Conservation (phyloP, 2,113 vertebrate species). For the Catharus fuscescens region DNA sequence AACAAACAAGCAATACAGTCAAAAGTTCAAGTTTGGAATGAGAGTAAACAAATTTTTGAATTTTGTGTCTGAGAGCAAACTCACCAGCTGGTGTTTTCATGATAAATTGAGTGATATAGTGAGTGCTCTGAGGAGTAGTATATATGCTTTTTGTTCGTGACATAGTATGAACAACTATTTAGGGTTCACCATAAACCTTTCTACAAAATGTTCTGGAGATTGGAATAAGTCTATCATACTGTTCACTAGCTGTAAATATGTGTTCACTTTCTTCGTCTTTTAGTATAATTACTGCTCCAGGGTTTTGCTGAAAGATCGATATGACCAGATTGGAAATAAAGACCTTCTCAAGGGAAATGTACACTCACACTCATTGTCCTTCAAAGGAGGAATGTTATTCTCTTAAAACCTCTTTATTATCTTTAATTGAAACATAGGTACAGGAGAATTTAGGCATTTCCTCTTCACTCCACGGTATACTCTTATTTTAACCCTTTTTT, state of each 20-base stretch:
- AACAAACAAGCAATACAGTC: background rate
- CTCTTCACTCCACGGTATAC: background rate
- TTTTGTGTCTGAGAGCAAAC: background rate
- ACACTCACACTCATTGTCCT: background rate
- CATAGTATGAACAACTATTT: background rate
- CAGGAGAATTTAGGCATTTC: background rate
- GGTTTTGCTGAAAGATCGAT: constrained; percentile 18
- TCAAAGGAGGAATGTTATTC: background rate
- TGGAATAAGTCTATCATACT: background rate
- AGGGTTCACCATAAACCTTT: background rate
- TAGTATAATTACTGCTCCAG: background rate
- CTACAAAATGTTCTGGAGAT: background rate
- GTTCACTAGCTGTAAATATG: background rate
- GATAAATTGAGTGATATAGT: background rate
- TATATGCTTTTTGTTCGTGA: background rate
- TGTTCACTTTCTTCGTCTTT: background rate
- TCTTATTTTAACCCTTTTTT: too few relatives aligned
- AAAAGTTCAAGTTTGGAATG: constrained; percentile 8
- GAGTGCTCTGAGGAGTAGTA: background rate
- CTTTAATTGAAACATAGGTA: background rate
- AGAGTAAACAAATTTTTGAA: background rate
- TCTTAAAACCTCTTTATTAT: constrained; percentile 2
- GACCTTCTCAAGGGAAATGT: background rate
- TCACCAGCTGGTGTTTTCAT: background rate
- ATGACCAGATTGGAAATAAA: constrained; percentile 21